Conservation (phyloP, 2,888 invertebrate species). For the Podotricha telesiphe region DNA sequence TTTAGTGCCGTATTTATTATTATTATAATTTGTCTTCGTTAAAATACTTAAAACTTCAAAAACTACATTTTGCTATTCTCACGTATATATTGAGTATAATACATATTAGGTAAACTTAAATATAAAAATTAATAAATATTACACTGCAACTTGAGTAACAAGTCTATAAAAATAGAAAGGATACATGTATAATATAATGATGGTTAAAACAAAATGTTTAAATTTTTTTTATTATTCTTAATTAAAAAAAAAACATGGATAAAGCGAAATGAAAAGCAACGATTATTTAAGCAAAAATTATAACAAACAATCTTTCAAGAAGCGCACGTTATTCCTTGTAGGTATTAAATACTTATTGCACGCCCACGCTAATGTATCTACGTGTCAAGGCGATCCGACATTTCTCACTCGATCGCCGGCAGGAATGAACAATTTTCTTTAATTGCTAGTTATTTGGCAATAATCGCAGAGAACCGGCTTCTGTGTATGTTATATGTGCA, state of each 20-base stretch:
- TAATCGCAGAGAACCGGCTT: background rate
- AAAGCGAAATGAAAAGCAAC: no score
- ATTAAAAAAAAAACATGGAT: no score
- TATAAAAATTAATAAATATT: background rate
- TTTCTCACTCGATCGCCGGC: slow-evolving; percentile 1
- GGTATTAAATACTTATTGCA: slow-evolving; percentile 2
- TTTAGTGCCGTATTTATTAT: no score
- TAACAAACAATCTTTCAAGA: background rate
- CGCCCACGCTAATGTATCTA: background rate
- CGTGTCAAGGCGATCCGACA: slow-evolving; percentile 20
- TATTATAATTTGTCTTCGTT: no score
- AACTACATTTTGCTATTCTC: background rate
- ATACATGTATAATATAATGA: no score
- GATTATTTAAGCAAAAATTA: background rate
- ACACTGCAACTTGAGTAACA: no score
- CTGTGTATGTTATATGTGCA: background rate
- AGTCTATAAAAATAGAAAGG: no score
- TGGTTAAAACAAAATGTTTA: no score
- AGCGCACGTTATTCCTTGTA: background rate
- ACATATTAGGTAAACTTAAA: background rate
- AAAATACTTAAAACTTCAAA: background rate
- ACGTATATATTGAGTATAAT: no score
- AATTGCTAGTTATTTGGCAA: slow-evolving; percentile 4
- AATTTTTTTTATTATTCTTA: no score
- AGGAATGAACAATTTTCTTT: slow-evolving; percentile 19